A percentile compares a stretch with the other conserved stretches of the same genome.
These are phyloP conservation scores for Netelia fuscicornis DNA, from an alignment of 2,888 invertebrate species.

Conservation along the genomic window DNA sequence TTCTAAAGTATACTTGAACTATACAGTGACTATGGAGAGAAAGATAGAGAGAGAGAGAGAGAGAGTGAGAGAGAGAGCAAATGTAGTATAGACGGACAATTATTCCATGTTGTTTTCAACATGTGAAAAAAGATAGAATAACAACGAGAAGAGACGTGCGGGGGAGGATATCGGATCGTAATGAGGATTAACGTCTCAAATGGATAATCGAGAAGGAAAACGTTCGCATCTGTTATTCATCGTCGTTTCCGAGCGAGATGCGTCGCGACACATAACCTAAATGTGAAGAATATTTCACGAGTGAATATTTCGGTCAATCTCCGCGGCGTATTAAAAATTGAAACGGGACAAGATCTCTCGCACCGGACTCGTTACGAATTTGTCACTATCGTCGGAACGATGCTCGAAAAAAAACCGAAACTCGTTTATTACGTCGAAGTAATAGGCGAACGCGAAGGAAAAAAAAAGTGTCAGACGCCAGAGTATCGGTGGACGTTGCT, in stretches of 20 bases:
- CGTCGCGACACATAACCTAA: constrained; percentile 38
- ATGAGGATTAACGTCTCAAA: not conserved
- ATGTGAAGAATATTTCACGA: not conserved
- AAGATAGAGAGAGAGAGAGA: constrained; percentile 43
- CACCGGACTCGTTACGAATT: not conserved
- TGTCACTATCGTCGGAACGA: too few relatives aligned
- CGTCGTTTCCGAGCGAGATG: not conserved
- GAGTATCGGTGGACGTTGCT: too few relatives aligned
- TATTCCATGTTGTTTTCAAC: constrained; percentile 52
- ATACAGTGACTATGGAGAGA: constrained; percentile 59
- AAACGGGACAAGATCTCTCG: not conserved
- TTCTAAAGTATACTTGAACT: constrained; percentile 74
- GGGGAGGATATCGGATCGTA: constrained; percentile 11
- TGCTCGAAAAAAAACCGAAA: too few relatives aligned
- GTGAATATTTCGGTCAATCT: not conserved
- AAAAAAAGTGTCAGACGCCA: too few relatives aligned
- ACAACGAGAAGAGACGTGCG: constrained; percentile 45
- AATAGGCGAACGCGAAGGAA: too few relatives aligned
- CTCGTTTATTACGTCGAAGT: too few relatives aligned
- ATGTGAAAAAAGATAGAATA: constrained; percentile 47
- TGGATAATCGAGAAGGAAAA: not conserved
- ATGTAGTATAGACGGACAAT: constrained; percentile 53
- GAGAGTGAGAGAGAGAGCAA: constrained; percentile 55
- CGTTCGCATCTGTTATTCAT: not conserved
- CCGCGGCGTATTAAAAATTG: not conserved